Base-by-base conservation (phyloP, 2,113 vertebrate species). In the Chionis minor region DNA sequence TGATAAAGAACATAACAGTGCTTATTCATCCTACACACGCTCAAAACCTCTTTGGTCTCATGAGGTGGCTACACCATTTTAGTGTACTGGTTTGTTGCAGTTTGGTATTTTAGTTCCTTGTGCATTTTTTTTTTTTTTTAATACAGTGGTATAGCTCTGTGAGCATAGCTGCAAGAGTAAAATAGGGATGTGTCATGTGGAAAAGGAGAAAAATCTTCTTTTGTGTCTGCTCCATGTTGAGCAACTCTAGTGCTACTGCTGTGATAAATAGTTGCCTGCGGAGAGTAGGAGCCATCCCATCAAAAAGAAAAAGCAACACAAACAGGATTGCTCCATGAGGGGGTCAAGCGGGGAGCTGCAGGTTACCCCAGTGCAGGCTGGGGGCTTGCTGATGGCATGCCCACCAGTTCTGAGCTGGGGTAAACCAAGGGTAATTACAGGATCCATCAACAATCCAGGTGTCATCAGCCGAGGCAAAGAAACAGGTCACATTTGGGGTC, bases 141-240 rank as follows among this genome's bases (percentile, higher is more conserved):
- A 26, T 33, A 22, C 2, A 49, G 4, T 17, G 15, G 33, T 87
- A 52, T 14, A 51, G 8, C 19, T 88, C 30, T 23, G 5, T 71
- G 22, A 74, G 27, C 8, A 56, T 4, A 20, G 40, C 55, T 0
- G 1, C 12, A 26, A 52, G 11, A 42, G 23, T 14, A 21, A 63
- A 83, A 51, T 26, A 63, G 1, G 0, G 4, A 19, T 24, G 73
- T 28, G 17, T 49, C 27, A 67, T 0, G 0, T 0, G 0, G 49
- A 73, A 94, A 85, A 86, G 12, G n/a, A 74, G 45, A 38, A 44
- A 44, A 3, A 44, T 81, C 62, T 74, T 81, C 42, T 84, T 91
- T 66, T 66, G 22, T 26, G 15, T 54, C 42, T 84, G 38, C 38
- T 81, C 12, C 42, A 10, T 40, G 21, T 58, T 52, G 52, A 19